Conservation (phyloP, 2,888 invertebrate genomes). For the Ferrisia virgata region DNA sequence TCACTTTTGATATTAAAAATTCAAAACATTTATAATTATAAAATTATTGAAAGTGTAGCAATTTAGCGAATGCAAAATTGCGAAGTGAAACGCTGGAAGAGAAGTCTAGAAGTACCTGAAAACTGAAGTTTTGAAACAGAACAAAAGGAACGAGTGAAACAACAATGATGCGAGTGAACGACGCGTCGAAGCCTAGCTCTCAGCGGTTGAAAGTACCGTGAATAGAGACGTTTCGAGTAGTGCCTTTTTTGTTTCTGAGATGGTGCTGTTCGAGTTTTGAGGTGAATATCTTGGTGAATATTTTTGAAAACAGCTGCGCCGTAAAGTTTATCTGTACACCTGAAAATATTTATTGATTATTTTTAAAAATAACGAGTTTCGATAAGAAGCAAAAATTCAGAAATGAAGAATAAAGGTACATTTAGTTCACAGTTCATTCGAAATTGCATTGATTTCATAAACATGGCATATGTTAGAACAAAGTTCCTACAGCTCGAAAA, state of each 20-base stretch:
- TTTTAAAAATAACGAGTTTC: conserved; percentile 36
- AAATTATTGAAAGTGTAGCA: too few species aligned
- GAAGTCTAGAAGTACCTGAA: too few species aligned
- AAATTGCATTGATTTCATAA: not conserved
- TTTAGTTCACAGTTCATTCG: not conserved
- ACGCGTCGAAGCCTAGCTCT: too few species aligned
- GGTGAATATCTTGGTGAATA: not conserved
- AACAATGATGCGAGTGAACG: too few species aligned
- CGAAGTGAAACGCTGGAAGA: too few species aligned
- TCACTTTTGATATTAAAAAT: too few species aligned
- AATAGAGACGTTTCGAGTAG: not conserved
- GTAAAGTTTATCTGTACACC: not conserved
- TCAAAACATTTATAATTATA: too few species aligned
- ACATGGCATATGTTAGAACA: not conserved
- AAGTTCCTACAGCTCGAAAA: not conserved
- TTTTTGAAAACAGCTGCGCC: not conserved
- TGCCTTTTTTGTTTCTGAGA: not conserved
- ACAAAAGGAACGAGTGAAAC: too few species aligned
- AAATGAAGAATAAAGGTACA: not conserved
- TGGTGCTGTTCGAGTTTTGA: not conserved
- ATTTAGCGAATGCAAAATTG: too few species aligned
- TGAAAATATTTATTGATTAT: conserved; percentile 38
- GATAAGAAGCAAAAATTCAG: not conserved
- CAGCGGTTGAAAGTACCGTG: not conserved
- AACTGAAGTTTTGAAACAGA: too few species aligned